Conservation (phyloP, 2,797 vertebrate species). For the Mormyrops boulengeri region DNA sequence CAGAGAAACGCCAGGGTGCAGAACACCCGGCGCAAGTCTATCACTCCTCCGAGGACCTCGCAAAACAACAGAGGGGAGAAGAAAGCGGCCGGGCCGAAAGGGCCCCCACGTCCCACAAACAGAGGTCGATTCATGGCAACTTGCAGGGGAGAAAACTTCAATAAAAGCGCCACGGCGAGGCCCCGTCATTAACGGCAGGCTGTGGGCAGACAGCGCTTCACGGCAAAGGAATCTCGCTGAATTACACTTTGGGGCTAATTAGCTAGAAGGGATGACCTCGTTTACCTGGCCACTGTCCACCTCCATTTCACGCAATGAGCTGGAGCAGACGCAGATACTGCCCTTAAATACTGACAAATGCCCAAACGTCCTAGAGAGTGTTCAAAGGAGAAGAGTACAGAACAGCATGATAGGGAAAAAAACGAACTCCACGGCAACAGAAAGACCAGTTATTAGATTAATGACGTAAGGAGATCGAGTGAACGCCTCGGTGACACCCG, state of each 20-base stretch:
- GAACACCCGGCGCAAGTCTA: constrained; percentile 59
- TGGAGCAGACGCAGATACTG: constrained; percentile 17
- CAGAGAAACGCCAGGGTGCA: constrained; percentile 61
- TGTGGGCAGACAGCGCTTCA: constrained; percentile 45
- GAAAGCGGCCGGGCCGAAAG: constrained; percentile 55
- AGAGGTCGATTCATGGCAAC: constrained; percentile 58
- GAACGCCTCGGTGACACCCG: background rate
- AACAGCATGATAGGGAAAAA: background rate
- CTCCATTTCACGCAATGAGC: constrained; percentile 55
- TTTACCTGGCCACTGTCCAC: constrained; percentile 38
- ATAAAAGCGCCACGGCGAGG: constrained; percentile 57
- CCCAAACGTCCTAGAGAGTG: background rate
- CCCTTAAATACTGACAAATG: background rate
- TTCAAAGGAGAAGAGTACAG: background rate
- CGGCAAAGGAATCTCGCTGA: constrained; percentile 35
- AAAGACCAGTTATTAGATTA: background rate
- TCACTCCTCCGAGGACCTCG: constrained; percentile 37
- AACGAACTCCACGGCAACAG: background rate
- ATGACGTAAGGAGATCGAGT: background rate
- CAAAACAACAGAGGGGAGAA: constrained; percentile 48
- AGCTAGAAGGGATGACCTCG: constrained; percentile 36
- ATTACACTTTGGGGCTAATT: constrained; percentile 43
- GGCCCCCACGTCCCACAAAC: constrained; percentile 57
- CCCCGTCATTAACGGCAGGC: constrained; percentile 49
- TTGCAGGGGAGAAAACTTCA: constrained; percentile 57